Conservation (phyloP, 2,888 invertebrate species). For the Drosophila formosana region DNA sequence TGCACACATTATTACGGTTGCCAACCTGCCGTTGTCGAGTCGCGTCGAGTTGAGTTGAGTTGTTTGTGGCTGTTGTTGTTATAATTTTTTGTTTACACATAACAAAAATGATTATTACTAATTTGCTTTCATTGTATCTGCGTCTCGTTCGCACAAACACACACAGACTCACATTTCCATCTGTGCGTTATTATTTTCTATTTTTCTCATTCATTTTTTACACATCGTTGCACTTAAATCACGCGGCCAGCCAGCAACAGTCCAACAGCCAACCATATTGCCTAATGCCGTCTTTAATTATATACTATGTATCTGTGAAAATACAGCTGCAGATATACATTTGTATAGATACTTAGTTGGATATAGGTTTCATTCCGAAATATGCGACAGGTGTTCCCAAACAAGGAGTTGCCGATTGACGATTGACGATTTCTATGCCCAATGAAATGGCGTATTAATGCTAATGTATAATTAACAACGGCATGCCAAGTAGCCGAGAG, state of each 20-base stretch:
- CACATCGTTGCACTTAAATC: constrained; percentile 74
- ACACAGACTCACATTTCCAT: constrained; percentile 23
- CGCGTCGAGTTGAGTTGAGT: not conserved
- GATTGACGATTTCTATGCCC: constrained; percentile 32
- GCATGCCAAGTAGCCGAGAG: constrained; percentile 37
- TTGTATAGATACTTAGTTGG: constrained; percentile 18
- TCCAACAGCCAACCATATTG: constrained; percentile 31
- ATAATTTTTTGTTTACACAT: constrained; percentile 68
- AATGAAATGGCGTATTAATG: constrained; percentile 49
- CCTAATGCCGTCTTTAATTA: constrained; percentile 54
- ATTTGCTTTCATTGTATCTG: constrained; percentile 72
- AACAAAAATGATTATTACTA: constrained; percentile 76
- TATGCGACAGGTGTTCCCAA: constrained; percentile 40
- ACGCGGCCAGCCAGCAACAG: constrained; percentile 47
- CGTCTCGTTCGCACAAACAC: constrained; percentile 27
- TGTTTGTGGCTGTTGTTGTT: constrained; percentile 15
- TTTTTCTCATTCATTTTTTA: constrained; percentile 59
- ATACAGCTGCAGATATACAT: constrained; percentile 28
- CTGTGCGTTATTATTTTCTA: constrained; percentile 37
- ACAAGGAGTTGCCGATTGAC: constrained; percentile 34
- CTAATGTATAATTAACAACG: constrained; percentile 59
- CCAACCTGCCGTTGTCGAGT: constrained; percentile 31
- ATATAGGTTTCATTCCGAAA: constrained; percentile 24
- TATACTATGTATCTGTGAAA: constrained; percentile 32
- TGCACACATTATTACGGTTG: constrained; percentile 40